These are phyloP conservation scores for Gymnoscopelus braueri DNA, from an alignment of 2,797 vertebrate species.

Conservation along the genomic window DNA sequence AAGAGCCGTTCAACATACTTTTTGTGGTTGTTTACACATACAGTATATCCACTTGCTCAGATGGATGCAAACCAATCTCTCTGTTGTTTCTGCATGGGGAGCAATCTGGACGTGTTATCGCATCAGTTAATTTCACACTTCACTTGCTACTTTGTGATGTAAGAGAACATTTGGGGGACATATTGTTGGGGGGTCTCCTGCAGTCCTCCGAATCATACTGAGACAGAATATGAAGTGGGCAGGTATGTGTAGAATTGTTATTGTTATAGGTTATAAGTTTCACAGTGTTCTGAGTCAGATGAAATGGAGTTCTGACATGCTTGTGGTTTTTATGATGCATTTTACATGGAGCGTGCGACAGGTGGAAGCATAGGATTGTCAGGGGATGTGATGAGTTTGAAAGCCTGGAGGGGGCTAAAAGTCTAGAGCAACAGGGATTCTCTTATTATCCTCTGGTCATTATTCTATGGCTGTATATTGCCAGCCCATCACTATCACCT, in stretches of 20 bases:
- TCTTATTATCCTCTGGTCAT: conserved; percentile 41
- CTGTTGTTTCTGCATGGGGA: conserved; percentile 47
- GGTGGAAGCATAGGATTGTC: conserved; percentile 47
- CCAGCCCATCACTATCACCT: conserved; percentile 10
- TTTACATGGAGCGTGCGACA: conserved; percentile 4
- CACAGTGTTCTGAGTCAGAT: not conserved
- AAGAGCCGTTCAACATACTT: conserved; percentile 1
- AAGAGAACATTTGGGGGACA: conserved; percentile 51
- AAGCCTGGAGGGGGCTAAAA: conserved; percentile 32
- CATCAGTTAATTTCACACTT: conserved; percentile 81
- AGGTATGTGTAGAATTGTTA: conserved; percentile 49
- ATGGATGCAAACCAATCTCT: conserved; percentile 41
- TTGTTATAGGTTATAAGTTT: conserved; percentile 31
- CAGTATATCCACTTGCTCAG: conserved; percentile 8
- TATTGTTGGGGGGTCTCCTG: conserved; percentile 53
- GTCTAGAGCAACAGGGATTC: conserved; percentile 37
- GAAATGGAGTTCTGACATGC: not conserved
- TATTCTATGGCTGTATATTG: conserved; percentile 17
- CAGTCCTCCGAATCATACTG: conserved; percentile 62
- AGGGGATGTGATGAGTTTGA: conserved; percentile 13
- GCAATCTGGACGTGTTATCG: conserved; percentile 73
- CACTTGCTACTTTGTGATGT: conserved; percentile 72
- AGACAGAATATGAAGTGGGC: conserved; percentile 48
- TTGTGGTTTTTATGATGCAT: too few relatives aligned
- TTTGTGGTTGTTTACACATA: conserved; percentile 21